Conservation (phyloP, 2,797 vertebrate genomes). For the Monodelphis domestica region DNA sequence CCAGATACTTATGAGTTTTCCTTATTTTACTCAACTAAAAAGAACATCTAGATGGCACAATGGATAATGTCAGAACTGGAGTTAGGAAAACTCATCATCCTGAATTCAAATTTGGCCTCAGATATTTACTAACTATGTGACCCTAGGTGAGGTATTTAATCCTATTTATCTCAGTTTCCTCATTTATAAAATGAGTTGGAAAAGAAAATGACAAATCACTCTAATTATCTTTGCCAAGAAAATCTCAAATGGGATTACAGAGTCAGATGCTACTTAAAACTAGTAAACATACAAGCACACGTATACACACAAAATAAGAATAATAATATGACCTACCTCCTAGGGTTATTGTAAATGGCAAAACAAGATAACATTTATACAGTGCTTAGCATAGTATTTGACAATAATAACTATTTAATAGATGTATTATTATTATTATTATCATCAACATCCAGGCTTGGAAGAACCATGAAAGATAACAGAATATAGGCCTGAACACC, state of each 20-base stretch:
- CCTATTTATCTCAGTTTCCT: neutral
- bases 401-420: slow-evolving; percentile 25
- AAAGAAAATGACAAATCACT: too few relatives aligned
- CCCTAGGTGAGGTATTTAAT: neutral
- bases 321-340: neutral
- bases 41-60: too few relatives aligned
- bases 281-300: too few relatives aligned
- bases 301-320: too few relatives aligned
- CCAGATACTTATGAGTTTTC: too few relatives aligned
- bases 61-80: too few relatives aligned
- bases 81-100: neutral
- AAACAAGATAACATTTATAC: slow-evolving; percentile 47
- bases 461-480: neutral
- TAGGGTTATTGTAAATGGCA: slow-evolving; percentile 5
- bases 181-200: neutral
- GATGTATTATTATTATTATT: neutral
- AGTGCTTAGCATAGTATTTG: slow-evolving; percentile 15
- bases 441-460: neutral
- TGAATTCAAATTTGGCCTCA: neutral
- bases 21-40: too few relatives aligned
- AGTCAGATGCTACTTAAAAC: too few relatives aligned
- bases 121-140: neutral
- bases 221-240: too few relatives aligned
- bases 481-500: neutral
- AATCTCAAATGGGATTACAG: too few relatives aligned